Evolutionary conservation across 2,888 invertebrate species (phyloP).

Genomic region (Amiota minor): DNA sequence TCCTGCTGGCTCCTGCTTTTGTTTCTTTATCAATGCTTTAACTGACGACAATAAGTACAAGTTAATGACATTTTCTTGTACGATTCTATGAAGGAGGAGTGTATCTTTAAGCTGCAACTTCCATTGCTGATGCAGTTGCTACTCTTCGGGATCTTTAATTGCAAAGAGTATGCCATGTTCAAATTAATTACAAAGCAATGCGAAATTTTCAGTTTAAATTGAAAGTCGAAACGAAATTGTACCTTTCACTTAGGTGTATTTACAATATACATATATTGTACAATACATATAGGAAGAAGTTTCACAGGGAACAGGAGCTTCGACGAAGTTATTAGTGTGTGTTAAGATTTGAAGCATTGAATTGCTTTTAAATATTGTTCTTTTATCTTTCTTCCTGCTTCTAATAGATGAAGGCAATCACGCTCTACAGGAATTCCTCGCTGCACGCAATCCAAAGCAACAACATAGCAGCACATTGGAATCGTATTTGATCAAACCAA

Average conservation of each 20-base stretch:
- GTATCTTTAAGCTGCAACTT: slow-evolving; percentile 38
- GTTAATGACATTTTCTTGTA: slow-evolving; percentile 62
- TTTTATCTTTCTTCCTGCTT: neutral
- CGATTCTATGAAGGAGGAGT: slow-evolving; percentile 34
- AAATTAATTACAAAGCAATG: slow-evolving; percentile 53
- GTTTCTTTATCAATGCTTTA: slow-evolving; percentile 63
- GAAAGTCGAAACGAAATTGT: slow-evolving; percentile 48
- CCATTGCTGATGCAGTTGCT: slow-evolving; percentile 45
- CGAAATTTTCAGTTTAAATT: slow-evolving; percentile 44
- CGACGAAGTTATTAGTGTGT: neutral
- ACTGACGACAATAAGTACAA: slow-evolving; percentile 66
- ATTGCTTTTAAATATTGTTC: slow-evolving; percentile 2
- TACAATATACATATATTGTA: too few relatives aligned
- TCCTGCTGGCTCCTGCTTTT: neutral
- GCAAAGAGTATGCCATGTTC: slow-evolving; percentile 44
- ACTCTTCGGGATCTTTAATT: slow-evolving; percentile 40
- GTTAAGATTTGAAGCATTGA: neutral
- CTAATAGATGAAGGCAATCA: slow-evolving; percentile 93
- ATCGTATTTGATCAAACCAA: slow-evolving; percentile 98
- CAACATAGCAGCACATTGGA: slow-evolving; percentile 97
- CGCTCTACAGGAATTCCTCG: slow-evolving; percentile 94
- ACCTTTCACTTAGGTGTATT: slow-evolving; percentile 50
- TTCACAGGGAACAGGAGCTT: neutral
- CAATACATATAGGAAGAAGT: neutral
- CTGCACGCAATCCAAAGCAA: slow-evolving; percentile 94